Base-by-base conservation (phyloP, 2,797 vertebrate genomes). In the Sylvia borin region DNA sequence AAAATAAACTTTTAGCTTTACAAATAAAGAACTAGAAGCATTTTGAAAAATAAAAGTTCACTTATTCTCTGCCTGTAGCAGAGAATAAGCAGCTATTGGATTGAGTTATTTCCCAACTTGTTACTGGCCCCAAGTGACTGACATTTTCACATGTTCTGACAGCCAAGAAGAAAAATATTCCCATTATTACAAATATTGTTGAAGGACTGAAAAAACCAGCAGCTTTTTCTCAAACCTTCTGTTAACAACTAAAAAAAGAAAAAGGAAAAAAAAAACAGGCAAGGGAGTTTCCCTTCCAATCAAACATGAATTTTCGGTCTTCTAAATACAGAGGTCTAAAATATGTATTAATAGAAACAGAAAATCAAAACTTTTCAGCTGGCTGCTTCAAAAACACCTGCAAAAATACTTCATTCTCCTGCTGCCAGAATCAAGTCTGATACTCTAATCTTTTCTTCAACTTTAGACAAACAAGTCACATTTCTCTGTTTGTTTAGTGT, bases 401-500 rank as follows among this genome's bases (percentile, higher is more conserved):
- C 84, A 96, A 95, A 94, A 90, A 66, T 48, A 68, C 76, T 88
- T 48, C 6, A 36, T 65, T 57, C 18, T 77, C 65, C 76, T 71
- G 65, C 58, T 94, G 66, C 91, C 70, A 86, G 75, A 67, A 74
- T 70, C 65, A 90, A 95, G 65, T 17, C 87, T 51, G 79, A 96
- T 80, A 93, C 62, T 32, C 74, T 65, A 75, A 87, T 75, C 71
- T 97, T 93, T 85, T 34, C 73, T 88, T 94, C 83, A 61, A 8
- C 78, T 92, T 90, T 93, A 94, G 96, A 93, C 93, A 97, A 84
- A 92, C 73, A 95, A 61, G 38, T 72, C 91, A 40, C 75, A 50
- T 87, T 93, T 86, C 81, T 88, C 62, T 93, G 84, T 94, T 86
- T 97, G 93, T 55, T 93, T 91, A 94, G 84, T 64, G 57, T 65